Evolutionary conservation across 2,797 vertebrate species (phyloP), one percentile per base, ranked within the genome.

Genomic region (Channallabes apus): DNA sequence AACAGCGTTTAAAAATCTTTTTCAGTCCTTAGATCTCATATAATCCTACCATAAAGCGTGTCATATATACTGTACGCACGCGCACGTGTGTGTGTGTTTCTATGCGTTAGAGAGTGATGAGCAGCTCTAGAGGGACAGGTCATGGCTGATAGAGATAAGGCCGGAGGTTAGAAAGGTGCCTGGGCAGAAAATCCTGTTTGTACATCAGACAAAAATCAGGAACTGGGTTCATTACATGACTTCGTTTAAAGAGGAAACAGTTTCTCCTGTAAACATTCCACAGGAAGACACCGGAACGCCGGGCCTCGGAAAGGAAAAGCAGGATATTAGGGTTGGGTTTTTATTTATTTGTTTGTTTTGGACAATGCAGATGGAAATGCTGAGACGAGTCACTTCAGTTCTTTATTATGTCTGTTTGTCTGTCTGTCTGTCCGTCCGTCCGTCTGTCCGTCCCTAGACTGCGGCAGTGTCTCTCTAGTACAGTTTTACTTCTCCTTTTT

Each of bases 211-310:
- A 75, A 76, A 71, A 87, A 90, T 90, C 89, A 90, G 88, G 90
- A 92, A 90, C 91, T 89, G 54, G 86, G 85, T 89, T 90, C 32
- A 89, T 56, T 64, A 64, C 1, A 32, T 6, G 14, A 8, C 46
- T 80, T 88, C 86, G 91, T 86, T 88, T 92, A 93, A 93, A 93
- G 93, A 93, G 93, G 94, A 94, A 93, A 91, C 85, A 6, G 79
- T 80, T 90, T 88, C 88, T 41, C 82, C 87, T 83, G 91, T 9
- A 38, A 56, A 68, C 15, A 59, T 72, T 64, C 75, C 59, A 79
- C 62, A 64, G 73, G 51, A 56, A 82, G 73, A 69, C 65, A 73
- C 80, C 51, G 54, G 85, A 86, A 82, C 41, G 46, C 51, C 51
- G n/a, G 41, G 17, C 12, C 38, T 69, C 22, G 14, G 56, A 41